Conservation (phyloP, 2,888 invertebrate species). For the Ellobium chinense region DNA sequence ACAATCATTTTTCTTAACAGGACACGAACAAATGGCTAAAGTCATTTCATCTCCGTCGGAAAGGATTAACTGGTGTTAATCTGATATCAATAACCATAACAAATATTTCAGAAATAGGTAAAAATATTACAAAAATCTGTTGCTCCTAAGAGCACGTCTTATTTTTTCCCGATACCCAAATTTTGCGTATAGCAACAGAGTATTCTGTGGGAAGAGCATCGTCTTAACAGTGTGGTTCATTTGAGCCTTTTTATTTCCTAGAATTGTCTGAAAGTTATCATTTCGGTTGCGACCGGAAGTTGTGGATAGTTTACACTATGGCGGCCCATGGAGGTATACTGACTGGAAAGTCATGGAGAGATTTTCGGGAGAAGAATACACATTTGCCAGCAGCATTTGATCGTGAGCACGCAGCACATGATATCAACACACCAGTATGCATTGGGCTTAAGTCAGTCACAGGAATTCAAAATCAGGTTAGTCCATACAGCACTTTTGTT, state of each 20-base stretch:
- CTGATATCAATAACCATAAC: no score
- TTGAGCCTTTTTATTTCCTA: background rate
- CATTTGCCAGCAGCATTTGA: conserved; percentile 71
- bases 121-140: no score
- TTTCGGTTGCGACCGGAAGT: conserved; percentile 36
- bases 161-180: no score
- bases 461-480: conserved; percentile 53
- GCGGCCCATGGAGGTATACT: conserved; percentile 58
- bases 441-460: conserved; percentile 66
- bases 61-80: no score
- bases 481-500: no score
- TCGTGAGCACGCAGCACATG: conserved; percentile 67
- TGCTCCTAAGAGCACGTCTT: no score
- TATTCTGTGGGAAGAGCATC: no score
- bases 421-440: conserved; percentile 69
- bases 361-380: conserved; percentile 67
- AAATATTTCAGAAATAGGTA: no score
- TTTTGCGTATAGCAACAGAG: no score
- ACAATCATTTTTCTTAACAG: no score
- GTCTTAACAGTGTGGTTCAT: background rate
- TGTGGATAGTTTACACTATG: conserved; percentile 57
- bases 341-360: conserved; percentile 68
- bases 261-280: background rate
- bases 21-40: no score
- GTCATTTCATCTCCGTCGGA: no score